Evolutionary conservation across 2,797 vertebrate genomes (phyloP).

Genomic region (Darevskia mixta): DNA sequence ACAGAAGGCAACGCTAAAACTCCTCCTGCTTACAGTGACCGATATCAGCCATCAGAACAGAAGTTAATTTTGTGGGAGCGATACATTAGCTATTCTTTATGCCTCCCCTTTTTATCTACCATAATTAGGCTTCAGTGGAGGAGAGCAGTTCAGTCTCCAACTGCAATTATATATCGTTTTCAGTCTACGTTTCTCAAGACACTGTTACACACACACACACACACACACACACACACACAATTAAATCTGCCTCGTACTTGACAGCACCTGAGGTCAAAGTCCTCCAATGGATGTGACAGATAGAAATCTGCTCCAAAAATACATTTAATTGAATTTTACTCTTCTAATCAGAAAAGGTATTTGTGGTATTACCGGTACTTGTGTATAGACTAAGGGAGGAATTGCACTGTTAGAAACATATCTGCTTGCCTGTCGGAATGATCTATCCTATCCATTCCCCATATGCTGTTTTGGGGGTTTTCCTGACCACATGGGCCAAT

Average conservation of each 20-base stretch:
- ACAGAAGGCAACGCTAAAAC: constrained; percentile 8
- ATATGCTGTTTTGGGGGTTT: no score
- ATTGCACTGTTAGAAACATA: no score
- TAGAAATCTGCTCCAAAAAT: background rate
- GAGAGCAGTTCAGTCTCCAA: background rate
- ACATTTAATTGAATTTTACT: background rate
- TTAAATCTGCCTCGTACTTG: background rate
- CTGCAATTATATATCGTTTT: constrained; percentile 22
- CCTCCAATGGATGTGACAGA: background rate
- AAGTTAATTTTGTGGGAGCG: background rate
- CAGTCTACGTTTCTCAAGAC: background rate
- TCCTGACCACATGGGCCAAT: no score
- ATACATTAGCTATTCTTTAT: constrained; percentile 22
- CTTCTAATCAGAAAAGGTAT: background rate
- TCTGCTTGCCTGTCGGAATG: no score
- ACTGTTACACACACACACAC: background rate
- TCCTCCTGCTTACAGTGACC: background rate
- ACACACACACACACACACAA: background rate
- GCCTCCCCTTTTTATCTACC: background rate
- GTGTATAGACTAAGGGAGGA: background rate
- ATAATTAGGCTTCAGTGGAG: constrained; percentile 22
- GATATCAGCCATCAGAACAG: background rate
- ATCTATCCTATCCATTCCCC: no score
- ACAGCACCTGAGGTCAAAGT: background rate
- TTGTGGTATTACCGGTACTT: background rate